Evolutionary conservation across 37 sponge, comb jelly and placozoan genomes (phyloP).

Genomic region (Amphimedon queenslandica): DNA sequence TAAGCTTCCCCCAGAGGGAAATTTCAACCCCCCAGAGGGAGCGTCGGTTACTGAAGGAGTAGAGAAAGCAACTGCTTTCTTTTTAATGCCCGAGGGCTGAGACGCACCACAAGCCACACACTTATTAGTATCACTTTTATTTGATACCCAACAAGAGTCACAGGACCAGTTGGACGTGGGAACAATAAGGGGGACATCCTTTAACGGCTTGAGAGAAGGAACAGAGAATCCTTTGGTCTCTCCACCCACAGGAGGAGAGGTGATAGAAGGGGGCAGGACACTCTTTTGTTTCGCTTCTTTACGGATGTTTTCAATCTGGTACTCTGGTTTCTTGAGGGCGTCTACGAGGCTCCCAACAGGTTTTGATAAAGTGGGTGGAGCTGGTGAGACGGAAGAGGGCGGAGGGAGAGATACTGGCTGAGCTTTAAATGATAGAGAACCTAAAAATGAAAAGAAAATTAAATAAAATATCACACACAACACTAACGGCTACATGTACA

Average conservation of each 20-base stretch:
- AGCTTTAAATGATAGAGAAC: background rate
- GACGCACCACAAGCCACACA: conserved; percentile 56
- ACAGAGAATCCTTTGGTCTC: background rate
- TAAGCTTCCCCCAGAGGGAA: too few relatives aligned
- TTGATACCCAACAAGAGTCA: conserved; percentile 52
- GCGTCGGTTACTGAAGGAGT: too few relatives aligned
- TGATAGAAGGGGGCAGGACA: background rate
- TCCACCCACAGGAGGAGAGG: background rate
- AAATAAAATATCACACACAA: too few relatives aligned
- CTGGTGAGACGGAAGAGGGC: background rate
- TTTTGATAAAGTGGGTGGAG: background rate
- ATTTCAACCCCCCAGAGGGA: too few relatives aligned
- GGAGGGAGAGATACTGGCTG: background rate
- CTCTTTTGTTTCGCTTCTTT: background rate
- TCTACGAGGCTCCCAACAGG: background rate
- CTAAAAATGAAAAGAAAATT: background rate
- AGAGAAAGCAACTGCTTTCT: too few relatives aligned
- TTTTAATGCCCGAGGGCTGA: background rate
- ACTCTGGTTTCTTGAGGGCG: background rate
- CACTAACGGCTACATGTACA: too few relatives aligned
- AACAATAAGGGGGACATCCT: too few relatives aligned
- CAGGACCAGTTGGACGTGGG: conserved; percentile 3
- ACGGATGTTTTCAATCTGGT: background rate
- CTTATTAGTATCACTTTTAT: conserved; percentile 6
- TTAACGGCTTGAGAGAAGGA: too few relatives aligned